Conservation (phyloP, 1,140 invertebrate genomes). For the Vanessa tameamea region DNA sequence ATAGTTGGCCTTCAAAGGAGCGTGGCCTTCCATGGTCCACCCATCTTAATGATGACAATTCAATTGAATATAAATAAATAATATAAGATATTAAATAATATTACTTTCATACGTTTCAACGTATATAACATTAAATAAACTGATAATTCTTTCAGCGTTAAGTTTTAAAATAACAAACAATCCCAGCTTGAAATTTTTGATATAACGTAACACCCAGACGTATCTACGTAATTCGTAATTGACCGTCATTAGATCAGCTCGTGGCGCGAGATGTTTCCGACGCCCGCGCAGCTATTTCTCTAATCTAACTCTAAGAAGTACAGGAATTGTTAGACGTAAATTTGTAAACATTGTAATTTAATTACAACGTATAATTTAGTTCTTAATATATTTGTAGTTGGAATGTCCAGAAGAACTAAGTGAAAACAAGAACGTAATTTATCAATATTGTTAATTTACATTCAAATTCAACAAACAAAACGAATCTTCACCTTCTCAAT, state of each 20-base stretch:
- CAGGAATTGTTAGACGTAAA: not conserved
- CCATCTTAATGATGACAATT: too few relatives aligned
- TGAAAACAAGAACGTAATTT: too few relatives aligned
- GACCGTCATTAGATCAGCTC: conserved; percentile 48
- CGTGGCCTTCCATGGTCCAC: too few relatives aligned
- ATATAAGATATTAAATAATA: not conserved
- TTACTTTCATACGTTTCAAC: too few relatives aligned
- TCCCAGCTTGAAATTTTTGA: not conserved
- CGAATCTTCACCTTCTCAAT: too few relatives aligned
- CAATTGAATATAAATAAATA: not conserved
- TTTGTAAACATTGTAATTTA: not conserved
- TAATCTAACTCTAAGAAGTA: conserved; percentile 19
- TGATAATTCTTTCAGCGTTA: not conserved
- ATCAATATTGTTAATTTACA: too few relatives aligned
- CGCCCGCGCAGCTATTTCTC: conserved; percentile 29
- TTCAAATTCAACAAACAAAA: too few relatives aligned
- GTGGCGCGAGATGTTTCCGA: conserved; percentile 42
- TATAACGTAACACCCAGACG: conserved; percentile 26
- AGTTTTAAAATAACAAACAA: not conserved
- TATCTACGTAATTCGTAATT: conserved; percentile 39
- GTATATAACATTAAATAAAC: not conserved
- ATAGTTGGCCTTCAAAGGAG: too few relatives aligned
- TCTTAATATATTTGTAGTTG: too few relatives aligned
- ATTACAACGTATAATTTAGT: too few relatives aligned
- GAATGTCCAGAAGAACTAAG: too few relatives aligned